Conservation (phyloP, 2,888 invertebrate genomes). For the Apodemia mormo region DNA sequence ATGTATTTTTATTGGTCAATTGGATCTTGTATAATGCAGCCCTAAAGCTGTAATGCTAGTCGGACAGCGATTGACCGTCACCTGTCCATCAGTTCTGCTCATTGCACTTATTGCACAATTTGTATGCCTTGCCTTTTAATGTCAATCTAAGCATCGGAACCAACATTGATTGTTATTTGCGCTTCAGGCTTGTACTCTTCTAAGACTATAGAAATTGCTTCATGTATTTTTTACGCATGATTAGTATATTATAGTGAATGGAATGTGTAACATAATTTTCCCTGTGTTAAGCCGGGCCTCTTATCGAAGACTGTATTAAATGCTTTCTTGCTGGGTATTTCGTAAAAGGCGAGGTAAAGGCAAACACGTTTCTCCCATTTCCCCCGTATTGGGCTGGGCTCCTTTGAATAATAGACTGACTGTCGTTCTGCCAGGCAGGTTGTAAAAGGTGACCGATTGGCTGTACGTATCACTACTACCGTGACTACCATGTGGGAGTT, state of each 20-base stretch:
- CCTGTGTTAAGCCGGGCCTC: too few relatives aligned
- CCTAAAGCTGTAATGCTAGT: conserved; percentile 40
- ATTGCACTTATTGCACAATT: conserved; percentile 61
- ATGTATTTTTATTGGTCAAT: not conserved
- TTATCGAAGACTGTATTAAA: too few relatives aligned
- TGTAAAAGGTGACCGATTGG: too few relatives aligned
- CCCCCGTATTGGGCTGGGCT: too few relatives aligned
- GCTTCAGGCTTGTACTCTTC: conserved; percentile 30
- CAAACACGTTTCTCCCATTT: too few relatives aligned
- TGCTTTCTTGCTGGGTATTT: too few relatives aligned
- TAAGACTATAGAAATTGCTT: conserved; percentile 24
- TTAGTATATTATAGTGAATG: not conserved
- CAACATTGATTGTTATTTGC: conserved; percentile 35
- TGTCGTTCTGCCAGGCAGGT: too few relatives aligned
- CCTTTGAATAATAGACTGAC: too few relatives aligned
- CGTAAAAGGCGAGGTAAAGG: too few relatives aligned
- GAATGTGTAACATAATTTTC: too few relatives aligned
- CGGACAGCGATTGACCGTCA: conserved; percentile 52
- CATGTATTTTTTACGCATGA: conserved; percentile 1
- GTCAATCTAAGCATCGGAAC: conserved; percentile 30
- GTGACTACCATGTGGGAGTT: too few relatives aligned
- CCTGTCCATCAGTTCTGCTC: conserved; percentile 61
- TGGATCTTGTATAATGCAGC: conserved; percentile 27
- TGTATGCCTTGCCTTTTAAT: conserved; percentile 36
- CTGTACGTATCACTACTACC: too few relatives aligned